These are phyloP conservation scores for Magallana angulata DNA, from an alignment of 1,140 invertebrate genomes.

Conservation along the genomic window DNA sequence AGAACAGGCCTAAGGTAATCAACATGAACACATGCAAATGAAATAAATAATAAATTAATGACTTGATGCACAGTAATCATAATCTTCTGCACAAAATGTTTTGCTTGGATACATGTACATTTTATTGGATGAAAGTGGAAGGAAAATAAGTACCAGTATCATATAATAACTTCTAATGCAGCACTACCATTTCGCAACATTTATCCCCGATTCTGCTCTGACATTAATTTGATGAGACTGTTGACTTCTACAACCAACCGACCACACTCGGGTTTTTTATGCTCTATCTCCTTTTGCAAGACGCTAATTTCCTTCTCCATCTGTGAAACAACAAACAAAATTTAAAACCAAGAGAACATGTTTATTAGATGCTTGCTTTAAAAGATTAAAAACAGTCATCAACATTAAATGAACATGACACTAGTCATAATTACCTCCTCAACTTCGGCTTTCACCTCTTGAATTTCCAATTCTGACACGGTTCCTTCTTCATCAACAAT, in stretches of 20 bases:
- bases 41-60: too few species aligned
- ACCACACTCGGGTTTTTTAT: conserved; percentile 49
- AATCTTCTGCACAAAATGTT: too few species aligned
- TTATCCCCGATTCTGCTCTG: neutral
- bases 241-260: conserved; percentile 47
- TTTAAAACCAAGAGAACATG: neutral
- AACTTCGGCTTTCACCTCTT: conserved; percentile 53
- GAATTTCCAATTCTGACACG: conserved; percentile 43
- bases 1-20: too few species aligned
- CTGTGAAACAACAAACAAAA: conserved; percentile 38
- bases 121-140: too few species aligned
- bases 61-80: too few species aligned
- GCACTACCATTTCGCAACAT: too few species aligned
- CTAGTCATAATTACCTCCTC: conserved; percentile 45
- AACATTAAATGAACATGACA: neutral
- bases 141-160: too few species aligned
- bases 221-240: neutral
- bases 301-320: conserved; percentile 55
- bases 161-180: too few species aligned
- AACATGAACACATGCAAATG: too few species aligned
- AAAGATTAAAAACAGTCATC: neutral
- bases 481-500: conserved; percentile 30
- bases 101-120: too few species aligned
- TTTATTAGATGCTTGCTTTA: neutral
- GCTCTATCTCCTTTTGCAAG: conserved; percentile 45